Evolutionary conservation across 1,140 invertebrate genomes (phyloP), one percentile per base, ranked within the genome.

Genomic region (Heliconius nattereri): DNA sequence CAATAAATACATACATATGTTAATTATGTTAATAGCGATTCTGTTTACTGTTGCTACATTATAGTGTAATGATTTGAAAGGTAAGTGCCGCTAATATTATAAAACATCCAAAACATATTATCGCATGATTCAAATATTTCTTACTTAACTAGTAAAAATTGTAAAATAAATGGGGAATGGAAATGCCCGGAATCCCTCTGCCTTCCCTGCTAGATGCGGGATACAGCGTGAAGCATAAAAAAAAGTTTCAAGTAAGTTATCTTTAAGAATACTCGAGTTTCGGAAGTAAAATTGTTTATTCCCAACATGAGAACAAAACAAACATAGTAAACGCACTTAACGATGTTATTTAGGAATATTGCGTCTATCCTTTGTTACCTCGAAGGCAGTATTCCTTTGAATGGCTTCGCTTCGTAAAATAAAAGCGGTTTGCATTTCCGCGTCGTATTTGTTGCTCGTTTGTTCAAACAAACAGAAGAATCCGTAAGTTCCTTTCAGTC

Each of bases 341-440:
- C 57, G 60, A 72, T 73, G 75, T 80, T 80, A 49, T 70, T 82
- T 74, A 79, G 40, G 40, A 78, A 73, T 77, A 81, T 77, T 81
- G 79, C 79, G 79, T 81, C 72, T 78, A 78, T 81, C 86, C 85
- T 90, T 89, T 86, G 85, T 91, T 88, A 85, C 85, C 81, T 85
- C 82, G 83, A 85, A 89, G 75, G 84, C 83, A 85, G 83, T 87
- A 87, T 91, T 84, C 86, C 90, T 92, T 94, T 92, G 91, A 92
- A 92, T 88, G 86, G 85, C 83, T 88, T 85, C 81, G 78, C 83
- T 85, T 81, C 80, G 84, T 89, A 84, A 86, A 90, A 89, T 90
- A 90, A 91, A 92, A 89, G 87, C 86, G 86, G 87, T 92, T 91
- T 90, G 87, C 86, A 90, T 92, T 92, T 92, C 91, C 90, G 86